A percentile compares a stretch with the other conserved stretches of the same genome.
Evolutionary conservation across 2,113 vertebrate species (phyloP).

Genomic region (Oryzias celebensis): DNA sequence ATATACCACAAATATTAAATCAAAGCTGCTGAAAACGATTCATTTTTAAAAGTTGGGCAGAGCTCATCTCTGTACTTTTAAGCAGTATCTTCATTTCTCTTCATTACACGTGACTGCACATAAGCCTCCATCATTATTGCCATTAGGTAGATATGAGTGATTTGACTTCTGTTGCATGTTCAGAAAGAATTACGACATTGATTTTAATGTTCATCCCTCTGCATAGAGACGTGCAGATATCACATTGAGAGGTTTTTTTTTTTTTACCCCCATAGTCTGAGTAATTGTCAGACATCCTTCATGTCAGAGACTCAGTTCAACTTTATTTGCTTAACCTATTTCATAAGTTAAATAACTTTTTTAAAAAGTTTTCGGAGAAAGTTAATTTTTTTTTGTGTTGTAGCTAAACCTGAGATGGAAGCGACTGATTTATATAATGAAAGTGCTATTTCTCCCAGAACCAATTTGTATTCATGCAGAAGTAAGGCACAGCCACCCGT

Average conservation of each 20-base stretch:
- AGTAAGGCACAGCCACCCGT: constrained; percentile 36
- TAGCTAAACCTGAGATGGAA: constrained; percentile 29
- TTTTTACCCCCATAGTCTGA: constrained; percentile 2
- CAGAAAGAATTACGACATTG: background rate
- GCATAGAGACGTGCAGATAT: constrained; percentile 32
- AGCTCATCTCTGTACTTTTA: background rate
- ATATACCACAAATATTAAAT: background rate
- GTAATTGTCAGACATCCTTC: constrained; percentile 9
- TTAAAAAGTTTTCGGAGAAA: background rate
- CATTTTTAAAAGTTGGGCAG: background rate
- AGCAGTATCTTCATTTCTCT: constrained; percentile 11
- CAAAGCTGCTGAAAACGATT: background rate
- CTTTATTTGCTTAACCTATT: constrained; percentile 26
- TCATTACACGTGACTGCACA: constrained; percentile 14
- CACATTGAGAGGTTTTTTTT: background rate
- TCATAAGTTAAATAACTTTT: constrained; percentile 14
- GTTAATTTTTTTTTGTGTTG: background rate
- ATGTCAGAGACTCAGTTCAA: constrained; percentile 17
- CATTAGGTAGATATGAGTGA: constrained; percentile 4
- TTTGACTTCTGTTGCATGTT: constrained; percentile 5
- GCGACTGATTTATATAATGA: constrained; percentile 34
- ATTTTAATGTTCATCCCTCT: constrained; percentile 15
- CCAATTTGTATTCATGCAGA: constrained; percentile 63
- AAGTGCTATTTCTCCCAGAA: constrained; percentile 36
- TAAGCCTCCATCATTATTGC: constrained; percentile 12